Percentiles rank a stretch among this genome's conserved stretches.
phyloP scores from a whole-genome alignment of 2,888 invertebrate species.

The Patella caerulea region DNA sequence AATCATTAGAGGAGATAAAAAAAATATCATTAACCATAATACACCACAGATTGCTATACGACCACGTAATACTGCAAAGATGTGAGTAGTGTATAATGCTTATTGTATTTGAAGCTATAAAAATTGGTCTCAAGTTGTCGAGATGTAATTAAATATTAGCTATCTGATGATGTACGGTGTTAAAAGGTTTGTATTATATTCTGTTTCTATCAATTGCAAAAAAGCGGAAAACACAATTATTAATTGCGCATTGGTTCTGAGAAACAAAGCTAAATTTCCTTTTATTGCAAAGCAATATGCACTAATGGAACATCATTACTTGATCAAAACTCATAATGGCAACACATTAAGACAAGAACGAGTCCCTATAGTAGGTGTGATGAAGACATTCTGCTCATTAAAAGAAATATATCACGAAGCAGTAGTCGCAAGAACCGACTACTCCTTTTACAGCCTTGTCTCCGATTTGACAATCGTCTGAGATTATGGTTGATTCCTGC shows the following conservation, averaged over 20 bases:
- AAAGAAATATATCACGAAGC: neutral
- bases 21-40: no score
- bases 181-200: neutral
- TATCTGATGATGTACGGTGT: neutral
- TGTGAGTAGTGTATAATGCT: no score
- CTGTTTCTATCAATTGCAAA: neutral
- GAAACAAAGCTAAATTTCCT: neutral
- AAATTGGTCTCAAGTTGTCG: neutral
- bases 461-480: no score
- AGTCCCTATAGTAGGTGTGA: constrained; percentile 23
- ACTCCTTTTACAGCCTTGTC: no score
- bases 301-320: constrained; percentile 9
- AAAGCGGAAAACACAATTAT: neutral
- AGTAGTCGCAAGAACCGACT: neutral
- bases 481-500: constrained; percentile 11
- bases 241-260: neutral
- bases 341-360: constrained; percentile 23
- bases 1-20: no score
- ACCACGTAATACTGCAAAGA: no score
- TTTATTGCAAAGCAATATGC: constrained; percentile 6
- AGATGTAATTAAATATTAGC: constrained; percentile 5
- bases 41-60: no score
- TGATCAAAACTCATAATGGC: neutral
- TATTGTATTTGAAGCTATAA: no score
- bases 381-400: constrained; percentile 7